Conservation (phyloP, 2,888 invertebrate genomes). For the Pediacus dermestoides region DNA sequence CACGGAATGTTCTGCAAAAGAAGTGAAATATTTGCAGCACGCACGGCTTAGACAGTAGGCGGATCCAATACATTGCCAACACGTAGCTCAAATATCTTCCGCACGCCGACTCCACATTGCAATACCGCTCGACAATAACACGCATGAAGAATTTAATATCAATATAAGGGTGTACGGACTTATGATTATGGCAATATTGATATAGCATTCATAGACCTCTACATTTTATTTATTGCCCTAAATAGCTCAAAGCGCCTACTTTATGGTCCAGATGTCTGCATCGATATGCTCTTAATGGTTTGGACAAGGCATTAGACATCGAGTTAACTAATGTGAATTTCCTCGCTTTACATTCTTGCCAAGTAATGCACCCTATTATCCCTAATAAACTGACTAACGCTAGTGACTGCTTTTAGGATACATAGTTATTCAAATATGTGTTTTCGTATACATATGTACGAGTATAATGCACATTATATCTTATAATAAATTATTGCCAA, state of each 20-base stretch:
- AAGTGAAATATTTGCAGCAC: constrained; percentile 7
- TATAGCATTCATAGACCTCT: constrained; percentile 7
- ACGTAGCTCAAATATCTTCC: constrained; percentile 32
- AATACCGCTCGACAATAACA: constrained; percentile 32
- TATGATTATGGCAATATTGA: constrained; percentile 17
- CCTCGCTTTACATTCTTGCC: constrained; percentile 2
- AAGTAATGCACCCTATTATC: not conserved
- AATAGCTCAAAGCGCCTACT: constrained; percentile 3
- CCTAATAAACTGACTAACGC: no score
- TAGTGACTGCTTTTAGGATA: no score
- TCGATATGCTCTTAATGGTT: constrained; percentile 4
- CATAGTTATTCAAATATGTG: no score
- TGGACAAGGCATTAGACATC: not conserved
- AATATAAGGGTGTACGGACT: constrained; percentile 20
- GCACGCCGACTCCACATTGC: constrained; percentile 12
- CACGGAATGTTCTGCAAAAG: constrained; percentile 6
- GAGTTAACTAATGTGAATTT: constrained; percentile 4
- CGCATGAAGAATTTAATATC: constrained; percentile 36
- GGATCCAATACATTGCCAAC: constrained; percentile 26
- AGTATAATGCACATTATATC: no score
- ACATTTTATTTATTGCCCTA: constrained; percentile 5
- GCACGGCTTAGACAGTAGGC: constrained; percentile 7
- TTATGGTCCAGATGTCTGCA: constrained; percentile 1
- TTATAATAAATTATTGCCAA: no score
- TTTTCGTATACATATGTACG: no score